A percentile compares a stretch with the other conserved stretches of the same genome.
Conservation (phyloP, 2,113 vertebrate species). For the Oncorhynchus kisutch region DNA sequence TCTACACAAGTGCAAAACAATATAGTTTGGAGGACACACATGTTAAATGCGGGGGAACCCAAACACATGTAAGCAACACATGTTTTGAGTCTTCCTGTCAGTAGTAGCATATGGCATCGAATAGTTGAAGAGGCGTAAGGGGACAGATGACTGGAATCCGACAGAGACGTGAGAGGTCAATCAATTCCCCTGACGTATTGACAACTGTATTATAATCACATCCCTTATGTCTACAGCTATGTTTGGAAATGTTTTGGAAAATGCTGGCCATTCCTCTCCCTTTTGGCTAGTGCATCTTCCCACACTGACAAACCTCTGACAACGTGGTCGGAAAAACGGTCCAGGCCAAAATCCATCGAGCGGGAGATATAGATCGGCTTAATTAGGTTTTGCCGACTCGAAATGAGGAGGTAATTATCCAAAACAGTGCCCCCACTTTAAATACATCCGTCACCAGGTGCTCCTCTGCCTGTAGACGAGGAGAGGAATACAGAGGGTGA, state of each 20-base stretch:
- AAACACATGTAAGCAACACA: slow-evolving; percentile 26
- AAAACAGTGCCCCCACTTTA: slow-evolving; percentile 41
- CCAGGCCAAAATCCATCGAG: slow-evolving; percentile 29
- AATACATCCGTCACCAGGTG: slow-evolving; percentile 42
- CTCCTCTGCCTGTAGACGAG: slow-evolving; percentile 7
- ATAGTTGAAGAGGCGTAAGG: background rate
- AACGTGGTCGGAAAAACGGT: slow-evolving; percentile 17
- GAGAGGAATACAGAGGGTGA: slow-evolving; percentile 18
- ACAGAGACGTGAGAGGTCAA: too few relatives aligned
- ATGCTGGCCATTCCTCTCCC: background rate
- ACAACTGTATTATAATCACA: background rate
- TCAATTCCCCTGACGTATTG: too few relatives aligned
- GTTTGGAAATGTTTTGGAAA: background rate
- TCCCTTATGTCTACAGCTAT: slow-evolving; percentile 2
- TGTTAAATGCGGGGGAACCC: slow-evolving; percentile 32
- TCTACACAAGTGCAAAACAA: slow-evolving; percentile 51
- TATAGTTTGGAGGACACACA: slow-evolving; percentile 40
- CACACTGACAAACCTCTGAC: background rate
- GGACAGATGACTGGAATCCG: background rate
- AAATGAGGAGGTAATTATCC: slow-evolving; percentile 56
- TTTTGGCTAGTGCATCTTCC: slow-evolving; percentile 2
- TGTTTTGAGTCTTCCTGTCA: background rate
- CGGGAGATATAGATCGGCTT: slow-evolving; percentile 21
- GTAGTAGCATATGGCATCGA: background rate
- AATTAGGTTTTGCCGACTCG: slow-evolving; percentile 56